These are phyloP conservation scores for Apotomis capreana DNA, from an alignment of 2,888 invertebrate species.

Conservation along the genomic window DNA sequence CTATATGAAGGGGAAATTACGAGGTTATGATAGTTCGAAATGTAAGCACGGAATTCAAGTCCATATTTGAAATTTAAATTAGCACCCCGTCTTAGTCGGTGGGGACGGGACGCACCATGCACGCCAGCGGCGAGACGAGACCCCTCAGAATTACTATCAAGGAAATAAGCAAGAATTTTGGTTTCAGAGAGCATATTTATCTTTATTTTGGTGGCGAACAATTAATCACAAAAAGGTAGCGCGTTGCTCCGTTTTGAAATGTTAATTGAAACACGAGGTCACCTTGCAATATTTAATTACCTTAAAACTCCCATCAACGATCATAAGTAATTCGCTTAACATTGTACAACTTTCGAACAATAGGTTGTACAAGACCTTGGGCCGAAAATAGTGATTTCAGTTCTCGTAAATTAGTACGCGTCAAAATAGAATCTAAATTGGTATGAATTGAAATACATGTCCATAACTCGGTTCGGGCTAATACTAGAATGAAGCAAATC, in stretches of 20 bases:
- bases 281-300: slow-evolving; percentile 34
- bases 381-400: slow-evolving; percentile 31
- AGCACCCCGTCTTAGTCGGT: slow-evolving; percentile 2
- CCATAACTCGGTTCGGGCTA: slow-evolving; percentile 10
- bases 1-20: too few species aligned
- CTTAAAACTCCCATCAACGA: slow-evolving; percentile 35
- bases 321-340: slow-evolving; percentile 29
- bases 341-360: slow-evolving; percentile 36
- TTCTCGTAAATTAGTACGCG: slow-evolving; percentile 32
- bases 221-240: background rate
- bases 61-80: slow-evolving; percentile 31
- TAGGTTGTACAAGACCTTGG: slow-evolving; percentile 26
- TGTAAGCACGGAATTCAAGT: slow-evolving; percentile 7
- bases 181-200: slow-evolving; percentile 17
- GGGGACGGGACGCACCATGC: background rate
- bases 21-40: background rate
- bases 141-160: slow-evolving; percentile 27
- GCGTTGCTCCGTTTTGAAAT: background rate
- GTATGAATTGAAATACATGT: slow-evolving; percentile 30
- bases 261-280: slow-evolving; percentile 18
- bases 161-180: slow-evolving; percentile 26
- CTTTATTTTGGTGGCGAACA: background rate
- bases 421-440: slow-evolving; percentile 31
- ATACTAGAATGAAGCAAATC: slow-evolving; percentile 8
- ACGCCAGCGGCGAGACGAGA: slow-evolving; percentile 8